These are phyloP conservation scores for Sebastes vulpes DNA, from an alignment of 2,797 vertebrate genomes.

Conservation along the genomic window DNA sequence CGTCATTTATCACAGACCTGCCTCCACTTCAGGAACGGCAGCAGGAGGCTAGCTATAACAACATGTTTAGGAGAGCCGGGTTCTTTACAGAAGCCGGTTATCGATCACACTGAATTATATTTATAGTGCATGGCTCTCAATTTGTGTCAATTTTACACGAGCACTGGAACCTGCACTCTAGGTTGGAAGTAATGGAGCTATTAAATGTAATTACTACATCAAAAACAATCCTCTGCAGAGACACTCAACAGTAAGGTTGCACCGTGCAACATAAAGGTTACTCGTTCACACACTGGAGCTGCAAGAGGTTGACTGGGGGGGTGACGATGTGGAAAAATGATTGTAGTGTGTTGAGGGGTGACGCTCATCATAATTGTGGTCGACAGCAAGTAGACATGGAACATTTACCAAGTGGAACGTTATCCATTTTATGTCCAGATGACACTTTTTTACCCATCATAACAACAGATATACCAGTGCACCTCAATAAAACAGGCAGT, in stretches of 20 bases:
- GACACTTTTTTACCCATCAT: constrained; percentile 33
- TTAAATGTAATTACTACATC: constrained; percentile 55
- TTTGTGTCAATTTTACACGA: constrained; percentile 39
- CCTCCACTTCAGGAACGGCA: background rate
- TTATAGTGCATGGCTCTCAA: constrained; percentile 25
- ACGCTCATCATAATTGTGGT: constrained; percentile 47
- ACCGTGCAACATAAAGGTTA: constrained; percentile 55
- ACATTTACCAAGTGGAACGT: constrained; percentile 48
- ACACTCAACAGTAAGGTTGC: constrained; percentile 26
- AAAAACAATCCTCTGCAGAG: constrained; percentile 36
- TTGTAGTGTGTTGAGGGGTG: constrained; percentile 49
- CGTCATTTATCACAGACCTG: constrained; percentile 58
- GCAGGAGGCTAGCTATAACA: constrained; percentile 24
- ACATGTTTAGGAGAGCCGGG: constrained; percentile 9
- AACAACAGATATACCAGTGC: constrained; percentile 8
- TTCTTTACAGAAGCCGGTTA: constrained; percentile 37
- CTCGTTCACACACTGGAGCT: constrained; percentile 15
- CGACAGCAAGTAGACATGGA: constrained; percentile 40
- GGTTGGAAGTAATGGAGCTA: constrained; percentile 24
- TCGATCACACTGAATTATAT: constrained; percentile 45
- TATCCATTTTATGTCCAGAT: constrained; percentile 27
- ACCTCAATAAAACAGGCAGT: constrained; percentile 20
- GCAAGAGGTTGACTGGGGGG: constrained; percentile 31
- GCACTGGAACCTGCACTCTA: constrained; percentile 6
- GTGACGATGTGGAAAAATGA: constrained; percentile 59